A percentile compares a stretch with the other conserved stretches of the same genome.
These are phyloP conservation scores for Neuroscelio doddi DNA, from an alignment of 2,888 invertebrate species.

Conservation along the genomic window DNA sequence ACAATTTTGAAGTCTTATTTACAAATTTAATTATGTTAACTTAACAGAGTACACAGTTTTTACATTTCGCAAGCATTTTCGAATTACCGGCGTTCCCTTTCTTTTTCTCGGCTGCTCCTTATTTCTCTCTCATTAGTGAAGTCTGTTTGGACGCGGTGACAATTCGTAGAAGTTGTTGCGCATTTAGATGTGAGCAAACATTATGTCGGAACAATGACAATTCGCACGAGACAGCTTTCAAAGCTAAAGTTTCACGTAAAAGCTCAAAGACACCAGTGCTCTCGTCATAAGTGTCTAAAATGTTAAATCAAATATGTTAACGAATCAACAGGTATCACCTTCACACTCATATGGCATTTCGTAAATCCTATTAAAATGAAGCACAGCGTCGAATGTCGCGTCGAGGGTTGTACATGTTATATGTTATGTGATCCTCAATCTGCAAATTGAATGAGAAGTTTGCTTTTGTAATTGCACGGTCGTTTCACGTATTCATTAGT, in stretches of 20 bases:
- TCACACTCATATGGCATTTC: not conserved
- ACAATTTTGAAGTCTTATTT: no score
- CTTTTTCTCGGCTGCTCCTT: no score
- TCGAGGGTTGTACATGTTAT: not conserved
- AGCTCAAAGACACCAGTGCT: not conserved
- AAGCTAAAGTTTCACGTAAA: not conserved
- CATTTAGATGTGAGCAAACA: not conserved
- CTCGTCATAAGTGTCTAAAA: constrained; percentile 17
- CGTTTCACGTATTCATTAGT: no score
- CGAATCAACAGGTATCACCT: constrained; percentile 56
- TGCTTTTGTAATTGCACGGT: no score
- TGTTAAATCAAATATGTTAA: constrained; percentile 51
- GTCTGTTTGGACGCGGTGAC: not conserved
- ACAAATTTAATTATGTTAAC: no score
- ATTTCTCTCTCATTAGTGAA: no score
- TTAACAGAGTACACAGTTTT: no score
- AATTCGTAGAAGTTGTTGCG: not conserved
- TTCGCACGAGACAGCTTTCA: constrained; percentile 1
- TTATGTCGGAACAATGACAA: not conserved
- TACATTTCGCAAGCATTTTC: no score
- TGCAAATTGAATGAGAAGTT: not conserved
- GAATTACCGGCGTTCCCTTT: no score
- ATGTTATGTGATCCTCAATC: not conserved
- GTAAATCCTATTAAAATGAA: constrained; percentile 13
- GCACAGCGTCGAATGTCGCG: not conserved